phyloP scores from a whole-genome alignment of 30 jellyfish, hydroid and myxozoan genomes.

The Aurelia coerulea region DNA sequence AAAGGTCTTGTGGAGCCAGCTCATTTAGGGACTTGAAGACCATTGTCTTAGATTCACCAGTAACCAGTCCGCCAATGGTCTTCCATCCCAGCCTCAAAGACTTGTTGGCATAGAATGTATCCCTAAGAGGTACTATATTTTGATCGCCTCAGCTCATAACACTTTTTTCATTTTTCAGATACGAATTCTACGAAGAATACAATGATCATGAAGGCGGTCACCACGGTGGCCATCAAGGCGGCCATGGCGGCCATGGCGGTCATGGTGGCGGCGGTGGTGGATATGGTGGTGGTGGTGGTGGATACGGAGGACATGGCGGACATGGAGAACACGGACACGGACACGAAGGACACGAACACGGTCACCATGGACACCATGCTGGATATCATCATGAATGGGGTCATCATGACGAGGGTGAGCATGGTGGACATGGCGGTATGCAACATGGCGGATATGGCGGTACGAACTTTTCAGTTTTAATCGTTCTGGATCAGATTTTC shows the following conservation, averaged over 20 bases:
- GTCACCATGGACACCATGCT: conserved; percentile 98
- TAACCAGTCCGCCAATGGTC: too few relatives aligned
- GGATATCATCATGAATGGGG: conserved; percentile 99
- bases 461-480: neutral
- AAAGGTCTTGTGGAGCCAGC: too few relatives aligned
- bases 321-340: conserved; percentile 79
- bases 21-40: too few relatives aligned
- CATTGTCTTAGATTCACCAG: too few relatives aligned
- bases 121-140: too few relatives aligned
- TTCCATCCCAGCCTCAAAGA: too few relatives aligned
- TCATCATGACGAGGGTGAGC: conserved; percentile 94
- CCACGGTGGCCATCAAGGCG: conserved; percentile 81
- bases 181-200: conserved; percentile 97
- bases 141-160: too few relatives aligned
- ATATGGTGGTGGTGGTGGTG: conserved; percentile 76
- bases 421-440: conserved; percentile 91
- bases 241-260: conserved; percentile 78
- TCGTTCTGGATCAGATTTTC: too few relatives aligned
- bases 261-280: conserved; percentile 84
- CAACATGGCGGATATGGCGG: conserved; percentile 71
- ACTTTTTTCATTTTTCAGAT: conserved; percentile 20
- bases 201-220: conserved; percentile 96
- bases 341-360: conserved; percentile 94
- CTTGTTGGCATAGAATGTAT: too few relatives aligned
- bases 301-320: conserved; percentile 86